Conservation (phyloP, 2,888 invertebrate species). For the Bellardia bayeri region DNA sequence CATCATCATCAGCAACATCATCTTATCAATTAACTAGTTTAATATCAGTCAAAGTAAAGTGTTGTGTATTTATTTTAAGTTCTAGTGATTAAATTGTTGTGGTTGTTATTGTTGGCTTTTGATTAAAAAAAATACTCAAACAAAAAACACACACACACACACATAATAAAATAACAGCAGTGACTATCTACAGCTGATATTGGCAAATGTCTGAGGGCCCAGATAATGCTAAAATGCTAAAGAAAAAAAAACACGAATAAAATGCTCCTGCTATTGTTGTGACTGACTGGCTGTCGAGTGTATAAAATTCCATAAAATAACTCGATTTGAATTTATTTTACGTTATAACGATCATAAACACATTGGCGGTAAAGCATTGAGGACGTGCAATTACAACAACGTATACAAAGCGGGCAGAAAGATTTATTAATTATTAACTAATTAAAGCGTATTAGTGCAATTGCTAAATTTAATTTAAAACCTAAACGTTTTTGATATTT, state of each 20-base stretch:
- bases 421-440: background rate
- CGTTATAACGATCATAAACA: constrained; percentile 52
- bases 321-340: constrained; percentile 49
- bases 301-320: constrained; percentile 59
- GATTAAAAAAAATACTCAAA: constrained; percentile 23
- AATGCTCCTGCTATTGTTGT: constrained; percentile 22
- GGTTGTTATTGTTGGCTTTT: constrained; percentile 43
- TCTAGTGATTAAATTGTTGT: background rate
- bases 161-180: background rate
- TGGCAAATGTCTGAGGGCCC: constrained; percentile 66
- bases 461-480: background rate
- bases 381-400: constrained; percentile 45
- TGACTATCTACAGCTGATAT: constrained; percentile 66
- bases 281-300: constrained; percentile 14
- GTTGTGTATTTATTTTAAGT: constrained; percentile 10
- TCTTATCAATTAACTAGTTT: constrained; percentile 53
- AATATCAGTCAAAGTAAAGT: constrained; percentile 39
- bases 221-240: constrained; percentile 61
- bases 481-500: background rate
- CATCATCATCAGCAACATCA: background rate
- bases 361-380: constrained; percentile 46
- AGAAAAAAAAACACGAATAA: constrained; percentile 1
- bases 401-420: background rate
- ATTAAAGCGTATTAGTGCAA: background rate
- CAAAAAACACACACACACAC: constrained; percentile 16